Conservation (phyloP, 92 coral and sea anemone species). For the Palythoa heliodiscus region DNA sequence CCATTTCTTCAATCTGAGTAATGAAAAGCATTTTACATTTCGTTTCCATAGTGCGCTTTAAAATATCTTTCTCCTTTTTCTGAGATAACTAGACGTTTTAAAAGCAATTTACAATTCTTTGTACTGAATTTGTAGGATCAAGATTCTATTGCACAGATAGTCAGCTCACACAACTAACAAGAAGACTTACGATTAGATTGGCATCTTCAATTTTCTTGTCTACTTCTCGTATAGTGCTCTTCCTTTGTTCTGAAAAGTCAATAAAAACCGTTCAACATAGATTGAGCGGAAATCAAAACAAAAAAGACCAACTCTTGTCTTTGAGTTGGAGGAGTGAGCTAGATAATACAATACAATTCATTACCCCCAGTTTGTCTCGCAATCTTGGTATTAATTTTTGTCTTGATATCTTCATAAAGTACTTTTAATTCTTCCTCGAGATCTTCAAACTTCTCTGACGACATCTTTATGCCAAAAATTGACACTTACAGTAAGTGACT, state of each 20-base stretch:
- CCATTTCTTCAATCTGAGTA: conserved; percentile 91
- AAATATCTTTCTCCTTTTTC: too few species aligned
- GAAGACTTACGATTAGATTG: conserved; percentile 75
- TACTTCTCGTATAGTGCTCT: conserved; percentile 87
- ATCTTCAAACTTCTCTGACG: conserved; percentile 98
- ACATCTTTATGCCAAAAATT: conserved; percentile 46
- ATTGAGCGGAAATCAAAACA: neutral
- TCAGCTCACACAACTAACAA: neutral
- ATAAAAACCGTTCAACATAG: neutral
- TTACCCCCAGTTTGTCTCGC: conserved; percentile 91
- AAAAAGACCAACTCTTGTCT: neutral
- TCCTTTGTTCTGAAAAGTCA: conserved; percentile 74
- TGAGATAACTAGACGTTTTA: too few species aligned
- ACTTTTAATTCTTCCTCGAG: conserved; percentile 84
- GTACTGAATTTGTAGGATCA: too few species aligned
- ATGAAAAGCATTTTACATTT: neutral
- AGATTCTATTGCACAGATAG: too few species aligned
- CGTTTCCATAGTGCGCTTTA: too few species aligned
- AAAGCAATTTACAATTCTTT: too few species aligned
- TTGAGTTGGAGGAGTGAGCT: neutral
- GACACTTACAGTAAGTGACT: neutral
- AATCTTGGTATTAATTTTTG: conserved; percentile 75
- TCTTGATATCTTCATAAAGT: conserved; percentile 72
- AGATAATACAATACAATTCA: too few species aligned
- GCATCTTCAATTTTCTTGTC: conserved; percentile 98